phyloP scores from a whole-genome alignment of 1,140 invertebrate genomes.

The Drosophila triauraria region DNA sequence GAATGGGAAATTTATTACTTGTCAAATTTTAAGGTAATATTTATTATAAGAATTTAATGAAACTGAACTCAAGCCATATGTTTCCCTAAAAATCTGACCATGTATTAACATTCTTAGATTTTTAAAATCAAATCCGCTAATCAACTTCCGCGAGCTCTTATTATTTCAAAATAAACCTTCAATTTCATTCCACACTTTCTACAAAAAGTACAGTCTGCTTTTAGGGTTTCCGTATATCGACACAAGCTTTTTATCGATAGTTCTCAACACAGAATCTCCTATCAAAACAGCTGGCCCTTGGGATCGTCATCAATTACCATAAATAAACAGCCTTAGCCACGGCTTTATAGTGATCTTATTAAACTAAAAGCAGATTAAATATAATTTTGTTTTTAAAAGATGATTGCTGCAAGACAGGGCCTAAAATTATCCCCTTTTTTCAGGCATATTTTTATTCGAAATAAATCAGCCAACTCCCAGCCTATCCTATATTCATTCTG shows the following conservation, averaged over 20 bases:
- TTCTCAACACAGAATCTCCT: neutral
- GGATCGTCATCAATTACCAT: neutral
- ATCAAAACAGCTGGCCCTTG: conserved; percentile 15
- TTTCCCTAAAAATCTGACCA: neutral
- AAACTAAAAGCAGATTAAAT: neutral
- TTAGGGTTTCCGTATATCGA: neutral
- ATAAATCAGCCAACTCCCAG: conserved; percentile 78
- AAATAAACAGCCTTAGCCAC: neutral
- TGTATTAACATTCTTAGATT: neutral
- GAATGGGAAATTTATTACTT: neutral
- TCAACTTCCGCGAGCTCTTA: neutral
- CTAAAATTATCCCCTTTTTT: neutral
- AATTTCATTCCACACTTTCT: neutral
- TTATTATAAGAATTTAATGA: no score
- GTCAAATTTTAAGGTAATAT: neutral
- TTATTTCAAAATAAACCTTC: neutral
- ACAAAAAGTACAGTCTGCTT: conserved; percentile 22
- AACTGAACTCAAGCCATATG: no score
- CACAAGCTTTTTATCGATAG: conserved; percentile 14
- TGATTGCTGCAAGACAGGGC: neutral
- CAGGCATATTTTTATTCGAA: neutral
- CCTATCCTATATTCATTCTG: conserved; percentile 95
- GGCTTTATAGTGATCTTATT: neutral
- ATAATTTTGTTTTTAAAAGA: neutral
- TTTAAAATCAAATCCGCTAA: neutral